phyloP scores from a whole-genome alignment of 2,797 vertebrate genomes.

The Dendrocincla tyrannina region DNA sequence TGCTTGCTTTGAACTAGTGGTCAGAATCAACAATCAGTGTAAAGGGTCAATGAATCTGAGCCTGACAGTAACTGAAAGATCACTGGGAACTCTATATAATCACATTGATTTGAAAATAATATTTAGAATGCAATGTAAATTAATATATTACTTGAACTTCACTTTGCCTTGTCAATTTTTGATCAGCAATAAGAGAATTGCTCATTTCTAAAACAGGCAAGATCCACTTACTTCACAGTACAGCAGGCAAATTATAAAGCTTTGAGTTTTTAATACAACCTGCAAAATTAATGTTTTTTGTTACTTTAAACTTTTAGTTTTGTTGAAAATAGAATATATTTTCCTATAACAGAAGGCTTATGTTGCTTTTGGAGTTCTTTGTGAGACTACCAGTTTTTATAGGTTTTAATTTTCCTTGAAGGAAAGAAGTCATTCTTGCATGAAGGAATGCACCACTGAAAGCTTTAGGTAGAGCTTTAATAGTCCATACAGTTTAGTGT shows the following conservation, averaged over 20 bases:
- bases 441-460: slow-evolving; percentile 5
- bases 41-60: neutral
- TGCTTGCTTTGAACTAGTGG: neutral
- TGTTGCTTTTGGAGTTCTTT: neutral
- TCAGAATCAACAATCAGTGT: neutral
- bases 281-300: neutral
- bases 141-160: neutral
- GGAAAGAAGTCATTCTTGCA: neutral
- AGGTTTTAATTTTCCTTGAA: neutral
- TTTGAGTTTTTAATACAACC: neutral
- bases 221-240: neutral
- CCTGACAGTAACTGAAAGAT: neutral
- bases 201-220: neutral
- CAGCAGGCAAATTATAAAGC: neutral
- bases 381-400: neutral
- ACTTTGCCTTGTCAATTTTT: neutral
- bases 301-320: neutral
- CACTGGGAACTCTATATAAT: neutral
- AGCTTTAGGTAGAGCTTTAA: neutral
- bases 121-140: neutral
- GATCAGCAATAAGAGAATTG: neutral
- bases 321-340: neutral
- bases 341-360: neutral
- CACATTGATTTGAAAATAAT: neutral
- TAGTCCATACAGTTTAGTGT: neutral